phyloP scores from a whole-genome alignment of 2,888 invertebrate genomes.

The Xanthostigma xanthostigma region DNA sequence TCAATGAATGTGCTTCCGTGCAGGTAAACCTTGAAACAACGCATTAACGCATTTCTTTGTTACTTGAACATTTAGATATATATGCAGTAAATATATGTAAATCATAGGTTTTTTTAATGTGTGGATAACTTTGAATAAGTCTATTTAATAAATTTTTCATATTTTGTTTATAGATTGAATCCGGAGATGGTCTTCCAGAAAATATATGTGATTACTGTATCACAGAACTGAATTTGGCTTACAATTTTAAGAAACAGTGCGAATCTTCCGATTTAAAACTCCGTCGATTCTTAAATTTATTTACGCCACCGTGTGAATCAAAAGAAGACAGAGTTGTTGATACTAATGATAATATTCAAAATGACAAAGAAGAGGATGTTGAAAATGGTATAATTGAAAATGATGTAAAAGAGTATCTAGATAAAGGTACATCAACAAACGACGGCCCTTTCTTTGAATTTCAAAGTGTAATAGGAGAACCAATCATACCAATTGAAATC shows the following conservation, averaged over 20 bases:
- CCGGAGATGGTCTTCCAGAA: conserved; percentile 6
- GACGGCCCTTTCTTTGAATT: too few species aligned
- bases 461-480: too few species aligned
- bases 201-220: conserved; percentile 7
- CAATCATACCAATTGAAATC: too few species aligned
- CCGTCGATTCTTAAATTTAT: not conserved
- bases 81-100: not conserved
- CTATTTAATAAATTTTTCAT: not conserved
- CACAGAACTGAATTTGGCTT: conserved; percentile 4
- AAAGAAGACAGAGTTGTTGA: too few species aligned
- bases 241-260: conserved; percentile 4
- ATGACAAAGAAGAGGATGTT: too few species aligned
- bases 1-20: conserved; percentile 7
- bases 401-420: too few species aligned
- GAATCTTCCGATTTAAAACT: not conserved
- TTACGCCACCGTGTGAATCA: too few species aligned
- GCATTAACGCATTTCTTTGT: not conserved
- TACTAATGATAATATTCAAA: too few species aligned
- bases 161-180: not conserved
- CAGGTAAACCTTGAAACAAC: conserved; percentile 2
- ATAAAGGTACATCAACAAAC: too few species aligned
- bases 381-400: too few species aligned
- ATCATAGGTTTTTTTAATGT: not conserved
- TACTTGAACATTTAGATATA: not conserved
- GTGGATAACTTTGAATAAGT: not conserved